These are phyloP conservation scores for Bombycilla garrulus DNA, from an alignment of 2,113 vertebrate genomes.

Conservation along the genomic window DNA sequence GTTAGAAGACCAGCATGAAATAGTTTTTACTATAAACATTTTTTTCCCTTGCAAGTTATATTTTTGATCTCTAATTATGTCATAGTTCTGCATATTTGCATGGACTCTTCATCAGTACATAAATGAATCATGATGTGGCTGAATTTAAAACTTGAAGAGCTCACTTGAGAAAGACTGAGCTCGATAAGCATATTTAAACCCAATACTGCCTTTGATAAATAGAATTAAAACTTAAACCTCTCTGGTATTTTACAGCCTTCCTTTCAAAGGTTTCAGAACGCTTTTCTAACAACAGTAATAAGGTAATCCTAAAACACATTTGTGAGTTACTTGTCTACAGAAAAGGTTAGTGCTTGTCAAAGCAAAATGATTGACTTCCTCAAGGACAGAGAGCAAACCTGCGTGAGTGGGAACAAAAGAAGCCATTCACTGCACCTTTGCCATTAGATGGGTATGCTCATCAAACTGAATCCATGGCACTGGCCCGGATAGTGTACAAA, in stretches of 20 bases:
- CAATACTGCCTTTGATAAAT: neutral
- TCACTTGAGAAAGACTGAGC: neutral
- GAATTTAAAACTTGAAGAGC: neutral
- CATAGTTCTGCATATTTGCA: neutral
- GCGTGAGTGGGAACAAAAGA: neutral
- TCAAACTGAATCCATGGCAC: neutral
- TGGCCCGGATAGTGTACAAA: fast-evolving
- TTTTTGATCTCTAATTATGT: neutral
- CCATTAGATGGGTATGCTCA: neutral
- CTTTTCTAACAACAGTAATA: neutral
- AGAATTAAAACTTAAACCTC: neutral
- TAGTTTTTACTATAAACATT: neutral
- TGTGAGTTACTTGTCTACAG: neutral
- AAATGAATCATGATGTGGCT: neutral
- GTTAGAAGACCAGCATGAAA: neutral
- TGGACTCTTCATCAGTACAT: neutral
- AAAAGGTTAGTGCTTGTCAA: neutral
- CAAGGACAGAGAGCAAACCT: neutral
- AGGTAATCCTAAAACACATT: neutral
- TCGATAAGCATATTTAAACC: neutral
- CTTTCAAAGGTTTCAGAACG: neutral
- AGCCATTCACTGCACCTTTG: neutral
- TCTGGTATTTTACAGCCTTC: neutral
- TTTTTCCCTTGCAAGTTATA: neutral
- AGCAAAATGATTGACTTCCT: neutral